phyloP scores from a whole-genome alignment of 1,140 invertebrate species.

The Samia ricini region DNA sequence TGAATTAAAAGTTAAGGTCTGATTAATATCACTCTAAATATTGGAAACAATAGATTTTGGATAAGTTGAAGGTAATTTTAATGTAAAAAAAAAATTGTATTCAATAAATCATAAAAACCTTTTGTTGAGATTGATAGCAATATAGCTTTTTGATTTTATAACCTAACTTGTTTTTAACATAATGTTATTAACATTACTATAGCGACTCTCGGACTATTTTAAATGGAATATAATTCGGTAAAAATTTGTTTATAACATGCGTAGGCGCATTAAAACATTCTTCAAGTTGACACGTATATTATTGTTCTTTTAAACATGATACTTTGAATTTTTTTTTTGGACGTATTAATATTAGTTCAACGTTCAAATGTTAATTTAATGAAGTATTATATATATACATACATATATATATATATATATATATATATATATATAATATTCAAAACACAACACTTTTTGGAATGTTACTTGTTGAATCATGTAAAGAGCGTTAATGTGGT shows the following conservation, averaged over 20 bases:
- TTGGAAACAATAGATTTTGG: too few relatives aligned
- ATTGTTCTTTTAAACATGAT: constrained; percentile 4
- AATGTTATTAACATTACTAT: constrained; percentile 5
- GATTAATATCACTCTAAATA: too few relatives aligned
- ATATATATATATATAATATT: neutral
- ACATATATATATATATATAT: neutral
- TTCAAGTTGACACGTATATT: constrained; percentile 20
- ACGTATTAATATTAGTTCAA: constrained; percentile 8
- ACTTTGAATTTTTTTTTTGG: constrained; percentile 12
- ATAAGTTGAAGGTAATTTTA: too few relatives aligned
- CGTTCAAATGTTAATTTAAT: constrained; percentile 7
- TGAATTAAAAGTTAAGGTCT: too few relatives aligned
- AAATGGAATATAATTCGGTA: constrained; percentile 6
- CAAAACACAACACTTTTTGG: neutral
- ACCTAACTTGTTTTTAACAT: neutral
- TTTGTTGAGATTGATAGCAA: neutral
- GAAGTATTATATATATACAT: neutral
- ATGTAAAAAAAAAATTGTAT: neutral
- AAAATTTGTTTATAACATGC: constrained; percentile 7
- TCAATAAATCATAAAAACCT: neutral
- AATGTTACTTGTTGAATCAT: neutral
- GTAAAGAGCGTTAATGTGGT: neutral
- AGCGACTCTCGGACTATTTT: neutral
- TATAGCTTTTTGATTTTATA: neutral
- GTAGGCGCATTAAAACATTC: constrained; percentile 25